Conservation (phyloP, 2,113 vertebrate species). For the Silurus meridionalis region DNA sequence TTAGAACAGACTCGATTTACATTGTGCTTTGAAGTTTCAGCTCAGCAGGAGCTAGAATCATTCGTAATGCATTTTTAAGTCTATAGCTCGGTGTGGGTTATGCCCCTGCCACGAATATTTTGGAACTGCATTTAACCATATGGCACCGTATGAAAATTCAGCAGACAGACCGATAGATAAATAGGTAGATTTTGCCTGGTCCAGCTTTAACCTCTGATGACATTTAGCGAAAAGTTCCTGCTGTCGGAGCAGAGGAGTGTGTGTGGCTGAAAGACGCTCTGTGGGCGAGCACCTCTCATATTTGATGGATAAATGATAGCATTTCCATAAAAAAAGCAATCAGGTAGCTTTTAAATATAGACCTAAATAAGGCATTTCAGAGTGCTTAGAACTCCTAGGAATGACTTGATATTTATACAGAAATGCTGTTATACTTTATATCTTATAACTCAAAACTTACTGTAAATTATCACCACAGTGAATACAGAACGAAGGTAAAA, state of each 20-base stretch:
- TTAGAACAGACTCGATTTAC: slow-evolving; percentile 15
- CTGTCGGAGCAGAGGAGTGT: not conserved
- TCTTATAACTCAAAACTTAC: not conserved
- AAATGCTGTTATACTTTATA: not conserved
- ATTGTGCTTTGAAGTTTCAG: slow-evolving; percentile 27
- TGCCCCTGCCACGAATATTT: not conserved
- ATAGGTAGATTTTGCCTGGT: too few relatives aligned
- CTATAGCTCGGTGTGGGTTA: not conserved
- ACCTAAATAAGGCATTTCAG: not conserved
- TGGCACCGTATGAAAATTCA: not conserved
- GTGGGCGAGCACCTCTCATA: not conserved
- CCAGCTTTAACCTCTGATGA: not conserved
- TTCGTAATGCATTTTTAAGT: not conserved
- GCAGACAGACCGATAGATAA: not conserved
- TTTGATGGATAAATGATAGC: not conserved
- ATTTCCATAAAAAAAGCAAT: not conserved
- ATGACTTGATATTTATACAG: not conserved
- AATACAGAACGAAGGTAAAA: not conserved
- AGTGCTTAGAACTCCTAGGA: not conserved
- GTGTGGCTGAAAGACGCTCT: not conserved
- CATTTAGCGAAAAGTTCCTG: not conserved
- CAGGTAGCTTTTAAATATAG: not conserved
- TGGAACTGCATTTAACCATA: not conserved
- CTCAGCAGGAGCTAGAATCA: not conserved
- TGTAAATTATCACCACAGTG: not conserved